Base-by-base conservation (phyloP, 2,888 invertebrate genomes). In the Allophyes oxyacanthae region DNA sequence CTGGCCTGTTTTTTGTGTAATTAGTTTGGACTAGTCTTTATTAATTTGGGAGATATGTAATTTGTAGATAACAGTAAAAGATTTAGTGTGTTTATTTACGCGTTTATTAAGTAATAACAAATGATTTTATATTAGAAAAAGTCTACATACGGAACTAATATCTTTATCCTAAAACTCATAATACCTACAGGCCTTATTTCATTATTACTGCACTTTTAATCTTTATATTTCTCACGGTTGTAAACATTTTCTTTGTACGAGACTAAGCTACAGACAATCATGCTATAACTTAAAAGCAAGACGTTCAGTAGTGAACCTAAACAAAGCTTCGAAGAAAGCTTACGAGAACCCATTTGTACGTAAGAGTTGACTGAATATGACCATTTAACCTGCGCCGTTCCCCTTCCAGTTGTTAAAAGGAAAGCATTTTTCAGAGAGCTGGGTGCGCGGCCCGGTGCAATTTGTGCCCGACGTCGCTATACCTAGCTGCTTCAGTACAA, bases 331-430 rank as follows among this genome's bases (percentile, higher is more conserved):
- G 52, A 45, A 56, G 50, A 55, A 55, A 51, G 42, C 53, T 34
- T 53, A 53, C 51, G 62, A 75, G 67, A 68, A 61, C 63, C 75
- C 79, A 85, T 84, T 84, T 85, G 74, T 81, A 67, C 63, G 79
- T 69, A 75, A 80, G 80, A 87, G 79, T 84, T 86, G 85, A 84
- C 81, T 83, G 87, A 86, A 85, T 83, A 82, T 84, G 82, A 84
- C 81, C 83, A 85, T 88, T 88, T 86, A 87, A 86, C 87, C 86
- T 79, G 81, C 77, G 72, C 72, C 72, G 72, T 77, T 79, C 77
- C 74, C 81, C 76, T 79, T 77, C 79, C 68, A 72, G 77, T 84
- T 83, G 83, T 84, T 83, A 84, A 87, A 85, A 86, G 81, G 83
- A 81, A 79, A 81, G 78, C 81, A 88, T 89, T 87, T 88, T 86